These are phyloP conservation scores for Hypotaenidia philippensis DNA, from an alignment of 2,797 vertebrate genomes.

Conservation along the genomic window DNA sequence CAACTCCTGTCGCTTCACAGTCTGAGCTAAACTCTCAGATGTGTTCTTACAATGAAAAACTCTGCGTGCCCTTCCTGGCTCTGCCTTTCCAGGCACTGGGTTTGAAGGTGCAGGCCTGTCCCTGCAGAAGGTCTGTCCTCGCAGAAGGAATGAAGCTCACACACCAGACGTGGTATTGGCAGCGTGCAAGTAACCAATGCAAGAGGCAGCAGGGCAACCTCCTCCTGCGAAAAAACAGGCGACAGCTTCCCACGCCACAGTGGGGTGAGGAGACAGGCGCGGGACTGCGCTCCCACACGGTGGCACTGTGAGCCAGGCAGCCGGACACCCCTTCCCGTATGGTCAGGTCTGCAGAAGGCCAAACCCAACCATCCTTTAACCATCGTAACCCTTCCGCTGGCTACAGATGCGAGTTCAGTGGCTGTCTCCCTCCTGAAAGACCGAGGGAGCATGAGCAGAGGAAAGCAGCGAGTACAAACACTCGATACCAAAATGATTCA, in stretches of 20 bases:
- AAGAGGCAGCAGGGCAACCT: neutral
- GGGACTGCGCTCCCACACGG: constrained; percentile 56
- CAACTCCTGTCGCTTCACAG: neutral
- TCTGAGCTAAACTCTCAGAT: neutral
- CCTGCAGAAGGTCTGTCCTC: neutral
- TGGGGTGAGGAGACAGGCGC: fast-evolving
- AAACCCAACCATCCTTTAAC: neutral
- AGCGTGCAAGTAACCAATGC: neutral
- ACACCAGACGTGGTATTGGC: neutral
- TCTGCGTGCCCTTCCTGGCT: fast-evolving
- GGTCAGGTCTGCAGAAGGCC: neutral
- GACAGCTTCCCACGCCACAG: fast-evolving
- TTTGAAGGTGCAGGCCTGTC: neutral
- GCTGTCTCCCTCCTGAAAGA: neutral
- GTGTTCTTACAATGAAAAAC: neutral
- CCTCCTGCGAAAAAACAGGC: neutral
- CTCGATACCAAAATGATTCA: neutral
- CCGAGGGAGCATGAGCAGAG: fast-evolving
- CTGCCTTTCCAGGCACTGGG: neutral
- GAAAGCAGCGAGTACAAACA: neutral
- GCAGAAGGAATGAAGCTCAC: neutral
- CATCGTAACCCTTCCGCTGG: neutral
- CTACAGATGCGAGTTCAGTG: fast-evolving
- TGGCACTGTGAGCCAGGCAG: constrained; percentile 65
- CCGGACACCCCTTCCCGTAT: neutral